These are phyloP conservation scores for Apogon talboti DNA, from an alignment of 2,797 vertebrate genomes.

Conservation along the genomic window DNA sequence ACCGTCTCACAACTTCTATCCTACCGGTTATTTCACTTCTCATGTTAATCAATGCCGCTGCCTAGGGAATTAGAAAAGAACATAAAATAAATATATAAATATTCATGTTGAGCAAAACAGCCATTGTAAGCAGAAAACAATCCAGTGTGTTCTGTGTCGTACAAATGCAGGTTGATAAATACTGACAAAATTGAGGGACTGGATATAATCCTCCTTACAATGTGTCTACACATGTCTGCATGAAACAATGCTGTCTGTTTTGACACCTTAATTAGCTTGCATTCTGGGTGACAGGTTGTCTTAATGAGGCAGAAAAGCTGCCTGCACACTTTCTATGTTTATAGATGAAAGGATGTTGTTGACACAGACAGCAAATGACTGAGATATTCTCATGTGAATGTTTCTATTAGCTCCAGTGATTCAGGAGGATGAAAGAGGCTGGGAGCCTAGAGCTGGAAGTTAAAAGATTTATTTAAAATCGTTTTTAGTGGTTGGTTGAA, in stretches of 20 bases:
- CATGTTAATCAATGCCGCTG: neutral
- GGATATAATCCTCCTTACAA: conserved; percentile 40
- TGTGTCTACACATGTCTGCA: conserved; percentile 45
- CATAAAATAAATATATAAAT: neutral
- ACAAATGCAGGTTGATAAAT: conserved; percentile 11
- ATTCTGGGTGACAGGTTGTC: conserved; percentile 69
- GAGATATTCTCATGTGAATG: conserved; percentile 57
- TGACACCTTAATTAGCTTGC: conserved; percentile 79
- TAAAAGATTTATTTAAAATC: conserved; percentile 31
- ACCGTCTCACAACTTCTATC: neutral
- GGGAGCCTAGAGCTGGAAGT: conserved; percentile 24
- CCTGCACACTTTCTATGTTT: conserved; percentile 61
- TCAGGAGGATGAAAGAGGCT: conserved; percentile 21
- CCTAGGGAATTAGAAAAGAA: neutral
- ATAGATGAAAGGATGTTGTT: conserved; percentile 71
- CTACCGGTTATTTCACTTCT: neutral
- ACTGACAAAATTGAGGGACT: conserved; percentile 20
- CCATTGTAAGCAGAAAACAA: conserved; percentile 11
- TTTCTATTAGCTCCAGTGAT: conserved; percentile 49
- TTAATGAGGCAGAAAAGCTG: conserved; percentile 76
- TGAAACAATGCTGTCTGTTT: conserved; percentile 68
- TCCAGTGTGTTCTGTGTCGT: neutral
- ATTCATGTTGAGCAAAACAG: neutral
- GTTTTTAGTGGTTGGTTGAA: conserved; percentile 5
- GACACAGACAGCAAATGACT: conserved; percentile 69